Evolutionary conservation across 2,113 vertebrate genomes (phyloP).

Genomic region (Tinamus guttatus): DNA sequence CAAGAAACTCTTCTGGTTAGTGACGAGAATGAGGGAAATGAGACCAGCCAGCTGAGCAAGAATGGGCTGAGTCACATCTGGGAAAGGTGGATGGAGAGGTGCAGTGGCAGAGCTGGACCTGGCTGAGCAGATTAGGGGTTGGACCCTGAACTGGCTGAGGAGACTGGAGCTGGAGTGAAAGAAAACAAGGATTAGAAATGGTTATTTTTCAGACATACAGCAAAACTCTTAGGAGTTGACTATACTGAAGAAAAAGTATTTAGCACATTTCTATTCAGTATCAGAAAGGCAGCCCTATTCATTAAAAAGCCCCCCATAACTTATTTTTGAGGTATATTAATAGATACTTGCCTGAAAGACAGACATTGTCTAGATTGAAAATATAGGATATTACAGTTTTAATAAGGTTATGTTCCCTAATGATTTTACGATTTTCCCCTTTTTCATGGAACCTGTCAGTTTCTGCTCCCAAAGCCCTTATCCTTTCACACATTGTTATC

Average conservation of each 20-base stretch:
- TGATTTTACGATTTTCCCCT: slow-evolving; percentile 8
- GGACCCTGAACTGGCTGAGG: neutral
- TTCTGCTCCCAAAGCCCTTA: slow-evolving; percentile 28
- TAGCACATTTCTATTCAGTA: neutral
- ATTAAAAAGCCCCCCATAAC: neutral
- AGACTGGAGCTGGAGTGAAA: neutral
- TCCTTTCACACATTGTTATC: slow-evolving; percentile 79
- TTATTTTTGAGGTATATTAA: slow-evolving; percentile 49
- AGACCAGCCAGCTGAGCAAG: neutral
- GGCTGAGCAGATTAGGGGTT: neutral
- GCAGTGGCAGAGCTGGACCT: neutral
- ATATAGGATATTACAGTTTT: slow-evolving; percentile 33
- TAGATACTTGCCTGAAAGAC: slow-evolving; percentile 23
- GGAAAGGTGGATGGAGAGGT: fast-evolving
- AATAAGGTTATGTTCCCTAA: slow-evolving; percentile 33
- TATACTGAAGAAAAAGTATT: neutral
- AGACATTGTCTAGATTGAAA: neutral
- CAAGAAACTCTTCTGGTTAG: neutral
- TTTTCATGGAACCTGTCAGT: slow-evolving; percentile 25
- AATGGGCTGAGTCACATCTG: neutral
- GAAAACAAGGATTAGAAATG: neutral
- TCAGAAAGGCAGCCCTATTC: neutral
- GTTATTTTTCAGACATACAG: neutral
- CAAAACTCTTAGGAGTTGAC: neutral
- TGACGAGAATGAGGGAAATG: neutral